Evolutionary conservation across 2,888 invertebrate genomes (phyloP), one percentile per base, ranked within the genome.

Genomic region (Agrenia bidenticulata): DNA sequence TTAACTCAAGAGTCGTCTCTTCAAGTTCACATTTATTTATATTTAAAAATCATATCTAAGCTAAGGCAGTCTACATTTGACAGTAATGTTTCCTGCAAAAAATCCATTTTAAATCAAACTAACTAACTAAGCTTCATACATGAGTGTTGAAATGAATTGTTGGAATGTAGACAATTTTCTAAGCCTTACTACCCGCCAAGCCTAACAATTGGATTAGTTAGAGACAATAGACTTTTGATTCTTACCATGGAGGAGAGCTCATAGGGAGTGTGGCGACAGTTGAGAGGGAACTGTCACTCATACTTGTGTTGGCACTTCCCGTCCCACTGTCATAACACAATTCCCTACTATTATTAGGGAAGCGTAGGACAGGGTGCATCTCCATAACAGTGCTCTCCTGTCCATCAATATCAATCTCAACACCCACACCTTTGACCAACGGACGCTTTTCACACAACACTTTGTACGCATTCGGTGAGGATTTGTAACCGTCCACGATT

Each of bases 231-330:
- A 11, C 5, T 7, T 11, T 32, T 4, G 32, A 32, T 32, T 32
- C 68, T 69, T 66, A 74, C 74, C 74, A 72, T 56, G 70, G 70
- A 27, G 73, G 71, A 55, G 74, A 70, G 13, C 61, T 69, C 39
- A 72, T 64, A 19, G 72, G 68, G 21, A 68, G 41, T 11, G 69
- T 67, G 19, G 70, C 62, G 45, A 65, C 69, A 32, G 65, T 61
- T 13, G 67, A 64, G 11, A 70, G 54, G 55, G 67, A 57, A 23
- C 70, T 70, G 63, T 64, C 67, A 64, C 67, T 70, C 63, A 70
- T 55, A 56, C 67, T 67, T 19, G 70, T 65, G 54, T 70, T 70
- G 57, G 63, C 65, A 37, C 70, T 70, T 54, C 70, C 64, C 17
- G 66, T 67, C 53, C 66, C 67, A 61, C 69, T 66, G 57, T 64